Evolutionary conservation across 2,888 invertebrate species (phyloP).

Genomic region (Charanyca ferruginea): DNA sequence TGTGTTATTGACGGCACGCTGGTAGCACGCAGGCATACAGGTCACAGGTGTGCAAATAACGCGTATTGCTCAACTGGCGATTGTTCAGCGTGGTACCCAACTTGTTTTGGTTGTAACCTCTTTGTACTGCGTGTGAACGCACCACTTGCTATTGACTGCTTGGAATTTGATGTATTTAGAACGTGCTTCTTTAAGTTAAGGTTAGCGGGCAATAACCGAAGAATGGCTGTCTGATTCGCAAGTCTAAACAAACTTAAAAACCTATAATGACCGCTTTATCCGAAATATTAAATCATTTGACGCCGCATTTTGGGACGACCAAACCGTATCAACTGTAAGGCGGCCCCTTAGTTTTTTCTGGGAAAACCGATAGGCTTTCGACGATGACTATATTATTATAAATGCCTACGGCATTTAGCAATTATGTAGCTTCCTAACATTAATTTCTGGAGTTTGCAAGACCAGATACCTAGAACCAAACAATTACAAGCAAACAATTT

Average conservation of each 20-base stretch:
- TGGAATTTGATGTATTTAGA: conserved; percentile 15
- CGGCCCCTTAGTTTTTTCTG: too few species aligned
- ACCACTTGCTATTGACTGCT: conserved; percentile 25
- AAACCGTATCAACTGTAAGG: too few species aligned
- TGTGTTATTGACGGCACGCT: conserved; percentile 18
- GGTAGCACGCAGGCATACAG: conserved; percentile 15
- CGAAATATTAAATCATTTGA: too few species aligned
- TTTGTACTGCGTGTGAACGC: conserved; percentile 50
- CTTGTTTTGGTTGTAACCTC: conserved; percentile 62
- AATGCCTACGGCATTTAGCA: too few species aligned
- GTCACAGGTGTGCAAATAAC: conserved; percentile 67
- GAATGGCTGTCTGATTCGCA: not conserved
- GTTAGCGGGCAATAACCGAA: not conserved
- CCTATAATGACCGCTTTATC: not conserved
- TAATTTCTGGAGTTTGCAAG: too few species aligned
- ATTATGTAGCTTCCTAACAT: too few species aligned
- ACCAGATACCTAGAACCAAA: too few species aligned
- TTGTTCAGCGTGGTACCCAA: conserved; percentile 63
- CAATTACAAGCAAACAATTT: too few species aligned
- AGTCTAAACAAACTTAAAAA: not conserved
- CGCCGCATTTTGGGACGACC: too few species aligned
- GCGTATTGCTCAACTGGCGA: conserved; percentile 62
- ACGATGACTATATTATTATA: too few species aligned
- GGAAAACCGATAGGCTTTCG: not conserved
- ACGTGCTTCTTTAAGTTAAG: conserved; percentile 3